Base-by-base conservation (phyloP, 2,113 vertebrate species). In the Guaruba guarouba region DNA sequence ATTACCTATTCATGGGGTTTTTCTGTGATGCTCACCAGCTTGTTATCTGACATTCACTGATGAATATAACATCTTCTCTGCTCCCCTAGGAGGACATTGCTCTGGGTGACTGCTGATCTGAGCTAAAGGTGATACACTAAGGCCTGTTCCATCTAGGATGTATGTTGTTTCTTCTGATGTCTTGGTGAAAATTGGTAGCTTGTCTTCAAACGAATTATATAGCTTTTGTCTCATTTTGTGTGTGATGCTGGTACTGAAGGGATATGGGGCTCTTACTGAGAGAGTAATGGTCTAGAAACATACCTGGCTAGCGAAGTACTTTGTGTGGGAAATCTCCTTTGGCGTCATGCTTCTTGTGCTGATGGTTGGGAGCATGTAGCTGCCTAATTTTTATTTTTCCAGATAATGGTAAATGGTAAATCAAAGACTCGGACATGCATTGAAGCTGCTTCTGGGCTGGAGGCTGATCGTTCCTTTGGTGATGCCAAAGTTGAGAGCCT, bases 1-100 rank as follows among this genome's bases (percentile, higher is more conserved):
- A 96, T 97, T 95, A 90, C 79, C 87, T 90, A 25, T 93, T 92
- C 89, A 35, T 71, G 71, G 67, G 73, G 24, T 69, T 93, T 73
- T 88, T 91, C 49, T 84, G 66, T 49, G 62, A 15, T 76, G 88
- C 77, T 96, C 54, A 80, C 92, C 92, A 61, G 74, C 86, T 95
- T 51, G 0, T 88, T 92, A 94, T 66, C 74, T 81, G 37, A 35
- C 46, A 20, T 83, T 92, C 63, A 43, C 8, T 89, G 86, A 69
- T 73, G 69, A 85, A 15, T 89, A 1, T 46, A 84, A 55, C 86
- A 76, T 52, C 66, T 55, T 86, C 20, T 35, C 39, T 43, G 12
- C 18, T 17, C 29, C 39, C 27, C 33, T n/a, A 27, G 49, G 28
- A 75, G 43, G 74, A 4, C 39, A 0, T 13, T 11, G 29, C 62